These are phyloP conservation scores for Lottia gigantea DNA, from an alignment of 2,888 invertebrate species.

Conservation along the genomic window DNA sequence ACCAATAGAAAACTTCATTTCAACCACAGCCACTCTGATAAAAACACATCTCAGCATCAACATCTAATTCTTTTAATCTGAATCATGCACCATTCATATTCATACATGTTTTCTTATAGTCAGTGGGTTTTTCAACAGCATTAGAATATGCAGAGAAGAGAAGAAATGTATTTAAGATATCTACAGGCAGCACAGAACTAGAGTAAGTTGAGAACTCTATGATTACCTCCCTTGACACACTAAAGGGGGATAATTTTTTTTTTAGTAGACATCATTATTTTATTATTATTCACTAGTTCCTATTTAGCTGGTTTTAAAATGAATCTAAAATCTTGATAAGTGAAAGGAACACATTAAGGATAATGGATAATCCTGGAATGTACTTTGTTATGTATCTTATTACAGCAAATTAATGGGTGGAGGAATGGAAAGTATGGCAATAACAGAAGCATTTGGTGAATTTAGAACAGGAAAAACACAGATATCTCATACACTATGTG, in stretches of 20 bases:
- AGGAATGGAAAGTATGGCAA: slow-evolving; percentile 85
- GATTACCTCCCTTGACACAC: slow-evolving; percentile 4
- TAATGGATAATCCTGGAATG: not conserved
- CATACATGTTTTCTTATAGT: slow-evolving; percentile 43
- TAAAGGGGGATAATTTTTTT: not conserved
- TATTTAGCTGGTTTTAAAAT: not conserved
- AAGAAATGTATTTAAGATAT: slow-evolving; percentile 78
- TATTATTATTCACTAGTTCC: not conserved
- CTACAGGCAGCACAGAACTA: slow-evolving; percentile 73
- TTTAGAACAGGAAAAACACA: slow-evolving; percentile 86
- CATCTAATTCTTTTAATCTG: too few species aligned
- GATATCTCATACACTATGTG: slow-evolving; percentile 81
- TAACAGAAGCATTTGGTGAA: slow-evolving; percentile 86
- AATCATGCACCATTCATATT: not conserved
- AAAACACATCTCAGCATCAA: too few species aligned
- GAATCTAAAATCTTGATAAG: not conserved
- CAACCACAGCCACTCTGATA: too few species aligned
- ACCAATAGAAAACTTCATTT: too few species aligned
- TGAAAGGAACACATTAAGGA: too few species aligned
- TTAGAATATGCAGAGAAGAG: slow-evolving; percentile 79
- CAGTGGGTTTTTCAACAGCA: slow-evolving; percentile 79
- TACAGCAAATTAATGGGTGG: slow-evolving; percentile 80
- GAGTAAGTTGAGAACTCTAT: slow-evolving; percentile 72
- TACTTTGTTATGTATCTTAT: not conserved
- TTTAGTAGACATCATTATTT: too few species aligned